A percentile compares a stretch with the other conserved stretches of the same genome.
Evolutionary conservation across 2,797 vertebrate species (phyloP).

Genomic region (Acipenser oxyrinchus): DNA sequence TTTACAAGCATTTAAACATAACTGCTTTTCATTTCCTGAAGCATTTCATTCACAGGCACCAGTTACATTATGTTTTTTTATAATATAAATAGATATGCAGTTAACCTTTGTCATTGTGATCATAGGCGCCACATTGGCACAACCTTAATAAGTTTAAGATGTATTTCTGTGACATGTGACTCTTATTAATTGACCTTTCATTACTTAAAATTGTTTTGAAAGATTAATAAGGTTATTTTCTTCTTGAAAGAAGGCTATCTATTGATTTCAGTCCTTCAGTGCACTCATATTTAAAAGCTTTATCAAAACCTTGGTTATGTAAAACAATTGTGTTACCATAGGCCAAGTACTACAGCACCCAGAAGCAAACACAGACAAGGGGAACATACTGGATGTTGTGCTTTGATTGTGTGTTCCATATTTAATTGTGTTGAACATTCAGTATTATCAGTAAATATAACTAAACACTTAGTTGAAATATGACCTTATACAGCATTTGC

Average conservation of each 20-base stretch:
- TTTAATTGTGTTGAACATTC: neutral
- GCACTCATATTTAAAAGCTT: slow-evolving; percentile 21
- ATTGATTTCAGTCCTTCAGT: slow-evolving; percentile 19
- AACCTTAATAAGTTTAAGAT: slow-evolving; percentile 12
- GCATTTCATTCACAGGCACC: neutral
- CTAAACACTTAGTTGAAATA: no score
- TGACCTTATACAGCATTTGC: no score
- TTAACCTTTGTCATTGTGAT: slow-evolving; percentile 4
- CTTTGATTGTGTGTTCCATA: neutral
- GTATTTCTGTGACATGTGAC: slow-evolving; percentile 20
- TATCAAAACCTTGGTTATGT: no score
- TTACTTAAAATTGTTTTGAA: slow-evolving; percentile 14
- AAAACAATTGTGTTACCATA: no score
- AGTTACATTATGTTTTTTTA: neutral
- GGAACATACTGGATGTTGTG: neutral
- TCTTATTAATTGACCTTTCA: slow-evolving; percentile 21
- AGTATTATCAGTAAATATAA: neutral
- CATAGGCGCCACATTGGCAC: neutral
- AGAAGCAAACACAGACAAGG: no score
- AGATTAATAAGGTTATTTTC: slow-evolving; percentile 2
- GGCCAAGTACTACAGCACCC: no score
- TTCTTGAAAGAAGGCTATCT: slow-evolving; percentile 1
- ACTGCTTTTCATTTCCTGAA: neutral
- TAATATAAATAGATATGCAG: neutral
- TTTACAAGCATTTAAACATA: slow-evolving; percentile 8